These are phyloP conservation scores for Aspidiotus rigidus DNA, from an alignment of 2,888 invertebrate genomes.

Conservation along the genomic window DNA sequence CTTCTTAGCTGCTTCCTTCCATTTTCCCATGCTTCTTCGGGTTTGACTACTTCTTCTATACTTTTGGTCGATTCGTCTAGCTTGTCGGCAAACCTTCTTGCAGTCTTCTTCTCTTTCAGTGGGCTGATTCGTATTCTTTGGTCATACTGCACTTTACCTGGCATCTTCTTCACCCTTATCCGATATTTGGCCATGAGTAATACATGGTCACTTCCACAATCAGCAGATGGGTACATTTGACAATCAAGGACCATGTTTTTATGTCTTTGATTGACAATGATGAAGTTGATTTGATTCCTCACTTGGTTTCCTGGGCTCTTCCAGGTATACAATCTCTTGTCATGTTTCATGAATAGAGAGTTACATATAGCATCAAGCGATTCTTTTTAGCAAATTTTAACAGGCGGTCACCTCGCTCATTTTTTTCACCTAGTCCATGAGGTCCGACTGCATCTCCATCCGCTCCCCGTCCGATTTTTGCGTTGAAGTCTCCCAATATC, in stretches of 20 bases:
- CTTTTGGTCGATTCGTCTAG: too few relatives aligned
- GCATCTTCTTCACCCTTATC: background rate
- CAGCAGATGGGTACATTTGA: too few relatives aligned
- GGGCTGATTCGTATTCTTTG: too few relatives aligned
- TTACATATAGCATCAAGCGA: background rate
- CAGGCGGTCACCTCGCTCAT: background rate
- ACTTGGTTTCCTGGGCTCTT: background rate
- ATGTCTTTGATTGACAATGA: background rate
- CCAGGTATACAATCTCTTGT: background rate
- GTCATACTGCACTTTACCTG: too few relatives aligned
- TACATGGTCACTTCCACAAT: background rate
- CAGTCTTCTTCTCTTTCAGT: too few relatives aligned
- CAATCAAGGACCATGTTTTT: background rate
- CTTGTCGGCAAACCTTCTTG: too few relatives aligned
- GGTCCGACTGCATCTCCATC: background rate
- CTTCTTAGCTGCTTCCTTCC: too few relatives aligned
- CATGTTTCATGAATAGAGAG: background rate
- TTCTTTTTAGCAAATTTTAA: background rate
- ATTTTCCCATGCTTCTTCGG: too few relatives aligned
- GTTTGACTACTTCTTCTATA: too few relatives aligned
- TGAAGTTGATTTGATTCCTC: background rate
- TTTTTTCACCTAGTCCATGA: background rate
- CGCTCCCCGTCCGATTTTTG: background rate
- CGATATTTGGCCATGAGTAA: background rate
- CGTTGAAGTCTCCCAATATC: background rate